phyloP scores from a whole-genome alignment of 2,113 vertebrate species.

The Poeciliopsis retropinna region DNA sequence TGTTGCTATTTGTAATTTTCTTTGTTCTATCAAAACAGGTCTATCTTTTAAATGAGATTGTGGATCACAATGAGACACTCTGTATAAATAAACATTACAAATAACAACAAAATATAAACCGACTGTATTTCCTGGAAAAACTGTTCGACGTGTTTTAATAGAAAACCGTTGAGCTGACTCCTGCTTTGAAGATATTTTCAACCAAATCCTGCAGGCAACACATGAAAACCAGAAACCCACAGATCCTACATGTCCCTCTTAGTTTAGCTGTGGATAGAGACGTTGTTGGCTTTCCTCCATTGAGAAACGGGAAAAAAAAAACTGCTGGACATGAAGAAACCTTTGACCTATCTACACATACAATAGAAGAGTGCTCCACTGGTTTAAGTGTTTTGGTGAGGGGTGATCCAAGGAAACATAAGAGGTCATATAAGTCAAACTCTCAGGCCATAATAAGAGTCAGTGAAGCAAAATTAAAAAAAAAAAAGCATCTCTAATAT shows the following conservation, averaged over 20 bases:
- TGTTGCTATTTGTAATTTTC: no score
- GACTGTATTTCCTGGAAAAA: neutral
- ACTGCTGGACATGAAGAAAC: slow-evolving; percentile 61
- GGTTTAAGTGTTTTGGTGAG: slow-evolving; percentile 72
- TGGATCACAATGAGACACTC: no score
- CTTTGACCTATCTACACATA: slow-evolving; percentile 73
- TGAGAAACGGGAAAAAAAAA: slow-evolving; percentile 60
- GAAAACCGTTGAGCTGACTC: neutral
- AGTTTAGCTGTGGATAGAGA: slow-evolving; percentile 66
- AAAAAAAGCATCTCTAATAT: slow-evolving; percentile 41
- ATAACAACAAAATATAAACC: no score
- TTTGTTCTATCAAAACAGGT: no score
- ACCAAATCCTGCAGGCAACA: slow-evolving; percentile 56
- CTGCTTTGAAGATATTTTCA: slow-evolving; percentile 32
- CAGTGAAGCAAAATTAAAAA: slow-evolving; percentile 76
- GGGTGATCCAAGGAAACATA: slow-evolving; percentile 65
- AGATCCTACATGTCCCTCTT: slow-evolving; percentile 29
- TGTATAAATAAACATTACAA: no score
- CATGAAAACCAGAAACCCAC: slow-evolving; percentile 31
- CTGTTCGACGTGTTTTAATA: neutral
- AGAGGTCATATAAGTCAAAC: slow-evolving; percentile 63
- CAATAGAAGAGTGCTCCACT: slow-evolving; percentile 76
- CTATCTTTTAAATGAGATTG: no score
- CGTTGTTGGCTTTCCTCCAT: slow-evolving; percentile 69
- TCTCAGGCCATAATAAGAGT: slow-evolving; percentile 81